Conservation (phyloP, 2,113 vertebrate species). For the Amblyornis subalaris region DNA sequence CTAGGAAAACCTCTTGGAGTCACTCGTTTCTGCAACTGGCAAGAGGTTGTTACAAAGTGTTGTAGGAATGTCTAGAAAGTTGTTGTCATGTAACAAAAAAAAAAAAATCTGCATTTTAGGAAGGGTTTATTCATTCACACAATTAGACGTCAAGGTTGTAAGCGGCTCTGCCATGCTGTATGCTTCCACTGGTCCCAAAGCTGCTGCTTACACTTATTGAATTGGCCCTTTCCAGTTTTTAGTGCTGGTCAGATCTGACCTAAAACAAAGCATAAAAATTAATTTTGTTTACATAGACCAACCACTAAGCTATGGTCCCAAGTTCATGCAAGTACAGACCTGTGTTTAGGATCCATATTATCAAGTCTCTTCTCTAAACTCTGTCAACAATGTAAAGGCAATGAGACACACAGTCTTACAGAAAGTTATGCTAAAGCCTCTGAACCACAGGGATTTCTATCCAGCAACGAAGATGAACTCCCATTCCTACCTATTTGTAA, state of each 20-base stretch:
- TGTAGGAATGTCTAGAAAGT: background rate
- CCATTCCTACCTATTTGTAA: background rate
- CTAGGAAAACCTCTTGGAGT: background rate
- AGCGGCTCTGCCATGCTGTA: background rate
- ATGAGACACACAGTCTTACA: background rate
- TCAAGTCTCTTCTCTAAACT: background rate
- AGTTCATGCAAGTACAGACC: accelerated
- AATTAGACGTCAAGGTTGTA: background rate
- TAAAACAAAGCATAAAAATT: background rate
- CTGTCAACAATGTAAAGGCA: background rate
- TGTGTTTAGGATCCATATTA: background rate
- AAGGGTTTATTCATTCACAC: background rate
- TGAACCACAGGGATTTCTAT: background rate
- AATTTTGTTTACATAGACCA: background rate
- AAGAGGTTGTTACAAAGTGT: background rate
- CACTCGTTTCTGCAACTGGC: background rate
- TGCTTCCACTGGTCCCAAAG: background rate
- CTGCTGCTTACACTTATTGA: background rate
- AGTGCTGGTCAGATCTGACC: background rate
- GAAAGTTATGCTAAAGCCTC: accelerated
- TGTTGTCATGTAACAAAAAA: background rate
- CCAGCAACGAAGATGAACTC: background rate
- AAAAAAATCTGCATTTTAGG: background rate
- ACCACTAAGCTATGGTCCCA: background rate
- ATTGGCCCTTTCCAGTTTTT: background rate